Evolutionary conservation across 2,797 vertebrate genomes (phyloP), one percentile per base, ranked within the genome.

Genomic region (Aratinga solstitialis): DNA sequence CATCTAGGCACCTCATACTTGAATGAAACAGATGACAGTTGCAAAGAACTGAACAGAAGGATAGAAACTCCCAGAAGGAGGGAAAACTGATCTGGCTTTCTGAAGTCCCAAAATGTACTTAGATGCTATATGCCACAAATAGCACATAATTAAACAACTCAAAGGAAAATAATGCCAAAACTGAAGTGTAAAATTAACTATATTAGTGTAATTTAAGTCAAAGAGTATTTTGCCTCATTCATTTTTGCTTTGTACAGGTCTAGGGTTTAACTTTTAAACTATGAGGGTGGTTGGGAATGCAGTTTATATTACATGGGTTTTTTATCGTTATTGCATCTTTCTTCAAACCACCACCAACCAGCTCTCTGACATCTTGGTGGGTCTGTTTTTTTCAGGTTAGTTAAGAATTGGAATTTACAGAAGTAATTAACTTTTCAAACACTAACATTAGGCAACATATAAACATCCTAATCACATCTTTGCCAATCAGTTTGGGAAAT

Each of bases 231-330:
- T 84, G 3, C 10, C 14, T 74, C 12, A 10, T 43, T 93, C 2
- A 2, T 30, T 81, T 72, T 69, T 69, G 3, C 16, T 58, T 82
- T 77, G 11, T 26, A 26, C 5, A 29, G 5, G 2, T 67, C 61
- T 67, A 42, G 8, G 8, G 1, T 74, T 94, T 91, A 34, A 30
- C 11, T 82, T 90, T 67, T 38, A 48, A 56, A 40, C 53, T 32
- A 18, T 22, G 4, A 5, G 11, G 59, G 5, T 47, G 5, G 14
- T 29, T 67, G 10, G 9, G 9, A 76, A 36, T 0, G 3, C 7
- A n/a, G 4, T 4, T 69, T 73, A 11, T 45, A 69, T 32, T 43
- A 58, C 18, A 53, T 19, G 8, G 30, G 7, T 1, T 42, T 85
- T 75, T 59, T 65, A 73, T 47, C 76, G 10, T 14, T 10, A 32